Evolutionary conservation across 2,113 vertebrate genomes (phyloP), one percentile per base, ranked within the genome.

Genomic region (Grus americana): DNA sequence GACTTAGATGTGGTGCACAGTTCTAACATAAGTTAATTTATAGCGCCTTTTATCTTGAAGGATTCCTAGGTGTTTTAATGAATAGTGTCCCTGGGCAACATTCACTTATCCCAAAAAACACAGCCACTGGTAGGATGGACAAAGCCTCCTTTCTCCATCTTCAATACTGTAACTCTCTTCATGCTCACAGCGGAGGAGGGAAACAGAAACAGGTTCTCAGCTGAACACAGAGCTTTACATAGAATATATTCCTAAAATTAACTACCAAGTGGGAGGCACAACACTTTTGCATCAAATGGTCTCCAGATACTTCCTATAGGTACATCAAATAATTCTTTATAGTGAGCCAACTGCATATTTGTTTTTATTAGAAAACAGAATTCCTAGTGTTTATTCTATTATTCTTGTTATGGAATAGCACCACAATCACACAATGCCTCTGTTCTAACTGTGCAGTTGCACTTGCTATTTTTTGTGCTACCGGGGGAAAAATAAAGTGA

Each of bases 311-410:
- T 67, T 75, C 67, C 61, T 50, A 47, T 5, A 61, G 38, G 58
- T 50, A 68, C 36, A 40, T 70, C 40, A 94, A 72, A 72, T 62
- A 79, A 79, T 85, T 82, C 50, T 38, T 83, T 81, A 55, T 5
- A 80, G 66, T 11, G 42, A 96, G 20, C 19, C 52, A 85, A 79
- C 10, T 30, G 54, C 32, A 36, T 80, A 75, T 67, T 42, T 76
- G 12, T 63, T 86, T 92, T 72, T 80, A 93, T 85, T 92, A 90
- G 89, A 92, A 71, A 94, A 92, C 47, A 89, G 52, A 79, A 66
- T 70, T 94, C 58, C 40, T 79, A 34, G 44, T 67, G 47, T 71
- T 92, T 79, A 32, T 59, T 79, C 34, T 58, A 30, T 80, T 59
- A 65, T 30, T 88, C 40, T 76, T 78, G 6, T 55, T 61, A 40